These are phyloP conservation scores for Rhopalosiphum padi DNA, from an alignment of 1,140 invertebrate genomes.

Conservation along the genomic window DNA sequence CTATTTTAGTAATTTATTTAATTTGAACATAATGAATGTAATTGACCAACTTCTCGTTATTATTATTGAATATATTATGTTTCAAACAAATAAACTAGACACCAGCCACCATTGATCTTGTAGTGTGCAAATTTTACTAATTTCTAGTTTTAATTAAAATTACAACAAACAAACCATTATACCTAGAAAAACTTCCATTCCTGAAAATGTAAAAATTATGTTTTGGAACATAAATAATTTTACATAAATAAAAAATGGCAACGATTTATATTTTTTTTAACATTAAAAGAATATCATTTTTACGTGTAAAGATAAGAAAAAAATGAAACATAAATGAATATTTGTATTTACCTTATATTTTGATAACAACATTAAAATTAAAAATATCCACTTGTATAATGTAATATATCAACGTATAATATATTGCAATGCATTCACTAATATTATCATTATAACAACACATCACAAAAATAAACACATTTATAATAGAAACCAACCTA, in stretches of 20 bases:
- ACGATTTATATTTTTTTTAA: not conserved
- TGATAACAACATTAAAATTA: not conserved
- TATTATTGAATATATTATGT: not conserved
- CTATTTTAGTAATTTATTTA: not conserved
- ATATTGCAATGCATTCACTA: not conserved
- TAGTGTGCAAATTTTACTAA: not conserved
- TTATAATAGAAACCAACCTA: not conserved
- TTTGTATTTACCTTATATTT: not conserved
- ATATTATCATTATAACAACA: not conserved
- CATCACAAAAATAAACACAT: not conserved
- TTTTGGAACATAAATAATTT: not conserved
- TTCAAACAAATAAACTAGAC: not conserved
- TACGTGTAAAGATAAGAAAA: not conserved
- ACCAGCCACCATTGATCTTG: not conserved
- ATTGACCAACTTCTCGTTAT: not conserved
- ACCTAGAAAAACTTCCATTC: not conserved
- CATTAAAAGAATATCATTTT: not conserved
- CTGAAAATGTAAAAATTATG: not conserved
- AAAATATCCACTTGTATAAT: not conserved
- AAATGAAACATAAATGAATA: not conserved
- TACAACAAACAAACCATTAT: not conserved
- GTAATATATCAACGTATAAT: not conserved
- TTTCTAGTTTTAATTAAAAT: not conserved
- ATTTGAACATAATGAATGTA: not conserved
- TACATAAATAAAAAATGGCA: not conserved